Conservation (phyloP, 2,797 vertebrate species). For the Sebastolobus altivelis region DNA sequence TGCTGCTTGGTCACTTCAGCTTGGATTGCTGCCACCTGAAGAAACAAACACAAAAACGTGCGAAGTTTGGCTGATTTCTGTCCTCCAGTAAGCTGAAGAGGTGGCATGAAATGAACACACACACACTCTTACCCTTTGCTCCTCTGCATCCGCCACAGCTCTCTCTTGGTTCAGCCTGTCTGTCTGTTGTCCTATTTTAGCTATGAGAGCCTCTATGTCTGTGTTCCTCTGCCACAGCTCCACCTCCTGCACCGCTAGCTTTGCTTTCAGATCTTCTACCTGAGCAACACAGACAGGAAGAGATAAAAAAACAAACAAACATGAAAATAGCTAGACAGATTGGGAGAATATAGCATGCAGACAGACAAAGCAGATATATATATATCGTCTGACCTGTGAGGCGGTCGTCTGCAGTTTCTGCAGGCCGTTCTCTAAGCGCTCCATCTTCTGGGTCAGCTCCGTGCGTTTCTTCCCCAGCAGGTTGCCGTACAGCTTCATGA, state of each 20-base stretch:
- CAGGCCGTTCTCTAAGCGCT: constrained; percentile 84
- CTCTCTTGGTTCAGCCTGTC: constrained; percentile 84
- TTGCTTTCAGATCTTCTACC: constrained; percentile 93
- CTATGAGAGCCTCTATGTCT: constrained; percentile 84
- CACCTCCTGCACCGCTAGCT: constrained; percentile 89
- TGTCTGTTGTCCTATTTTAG: constrained; percentile 84
- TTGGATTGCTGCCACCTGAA: constrained; percentile 83
- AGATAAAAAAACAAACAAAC: neutral
- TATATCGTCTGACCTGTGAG: constrained; percentile 60
- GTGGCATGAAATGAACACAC: neutral
- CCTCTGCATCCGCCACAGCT: constrained; percentile 78
- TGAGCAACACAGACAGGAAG: constrained; percentile 42
- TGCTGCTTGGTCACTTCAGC: constrained; percentile 86
- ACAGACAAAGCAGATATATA: neutral
- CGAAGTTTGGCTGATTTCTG: neutral
- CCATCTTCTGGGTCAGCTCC: constrained; percentile 84
- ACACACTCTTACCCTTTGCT: constrained; percentile 74
- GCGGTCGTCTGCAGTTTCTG: constrained; percentile 83
- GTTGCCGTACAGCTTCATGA: constrained; percentile 86
- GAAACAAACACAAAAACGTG: neutral
- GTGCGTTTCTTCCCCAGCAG: constrained; percentile 82
- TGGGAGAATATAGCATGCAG: neutral
- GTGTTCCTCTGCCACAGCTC: constrained; percentile 91
- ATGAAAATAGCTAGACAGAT: neutral
- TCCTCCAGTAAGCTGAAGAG: neutral